Base-by-base conservation (phyloP, 2,888 invertebrate genomes). In the Pyrrhosoma nymphula region DNA sequence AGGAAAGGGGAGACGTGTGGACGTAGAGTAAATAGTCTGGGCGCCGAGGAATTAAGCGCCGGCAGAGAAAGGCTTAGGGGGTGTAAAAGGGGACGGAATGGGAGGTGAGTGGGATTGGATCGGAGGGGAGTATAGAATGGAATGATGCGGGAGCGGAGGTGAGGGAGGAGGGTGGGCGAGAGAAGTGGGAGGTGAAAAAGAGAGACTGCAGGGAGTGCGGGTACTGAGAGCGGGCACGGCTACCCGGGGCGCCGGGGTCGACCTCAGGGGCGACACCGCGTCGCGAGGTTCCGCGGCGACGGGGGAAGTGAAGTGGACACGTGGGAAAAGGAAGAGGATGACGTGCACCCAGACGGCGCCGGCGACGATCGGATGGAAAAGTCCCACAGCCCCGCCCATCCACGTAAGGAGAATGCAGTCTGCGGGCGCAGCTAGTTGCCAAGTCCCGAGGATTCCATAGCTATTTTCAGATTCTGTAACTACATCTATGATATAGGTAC, bases 41-140 rank as follows among this genome's bases (percentile, higher is more conserved):
- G 82, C 82, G 82, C 82, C 82, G 82, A 35, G 14, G 82, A 82
- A 82, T 82, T 35, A 82, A 82, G 26, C 35, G 82, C 35, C 82
- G 82, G 12, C 12, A 35, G 82, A 82, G 82, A 82, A 69, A 69
- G 69, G 30, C 35, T 35, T 35, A 69, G 26, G 47, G 69, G 69
- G 69, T 26, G 26, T n/a, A 26, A n/a, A 69, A 8, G 69, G 56
- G 23, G 63, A 30, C 30, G 30, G 82, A 35, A 82, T 23, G 88
- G 39, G 26, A 91, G 63, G 35, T 63, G 63, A 18, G 60, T 20
- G 26, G 47, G 26, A n/a, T 26, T 26, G 6, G 26, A 69, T 69
- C 26, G 0, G 69, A 20, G 26, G 35, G 47, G 10, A 23, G 4
- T 3, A 55, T 0, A 26, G 56, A 12, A n/a, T 10, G 55, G 60